phyloP scores from a whole-genome alignment of 2,888 invertebrate genomes.

The Ormyrus rosae region DNA sequence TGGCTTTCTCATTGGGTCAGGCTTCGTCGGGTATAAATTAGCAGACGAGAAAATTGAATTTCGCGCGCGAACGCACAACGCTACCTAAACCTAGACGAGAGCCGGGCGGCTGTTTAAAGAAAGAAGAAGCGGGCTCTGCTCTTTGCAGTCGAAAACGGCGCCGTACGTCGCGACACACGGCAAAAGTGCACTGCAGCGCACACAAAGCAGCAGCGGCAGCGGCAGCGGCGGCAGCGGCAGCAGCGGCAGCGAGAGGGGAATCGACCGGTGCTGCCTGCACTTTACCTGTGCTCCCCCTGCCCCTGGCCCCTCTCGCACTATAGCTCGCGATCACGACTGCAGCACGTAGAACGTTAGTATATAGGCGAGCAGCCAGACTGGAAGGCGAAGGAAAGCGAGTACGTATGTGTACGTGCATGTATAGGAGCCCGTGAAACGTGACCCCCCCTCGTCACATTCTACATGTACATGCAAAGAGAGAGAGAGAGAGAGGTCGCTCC shows the following conservation, averaged over 20 bases:
- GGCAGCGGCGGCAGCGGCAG: no score
- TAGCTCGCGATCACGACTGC: neutral
- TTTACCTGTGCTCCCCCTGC: slow-evolving; percentile 13
- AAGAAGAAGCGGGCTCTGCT: neutral
- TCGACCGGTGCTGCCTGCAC: slow-evolving; percentile 6
- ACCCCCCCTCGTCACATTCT: slow-evolving; percentile 31
- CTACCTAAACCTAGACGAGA: neutral
- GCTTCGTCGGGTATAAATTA: slow-evolving; percentile 12
- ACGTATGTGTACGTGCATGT: neutral
- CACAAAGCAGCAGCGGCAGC: no score
- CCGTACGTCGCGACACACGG: neutral
- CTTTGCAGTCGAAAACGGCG: slow-evolving; percentile 14
- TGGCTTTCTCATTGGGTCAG: slow-evolving; percentile 37
- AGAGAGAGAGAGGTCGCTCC: neutral
- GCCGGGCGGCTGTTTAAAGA: neutral
- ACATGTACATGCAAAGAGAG: neutral
- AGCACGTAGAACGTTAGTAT: neutral
- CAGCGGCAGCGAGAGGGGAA: neutral
- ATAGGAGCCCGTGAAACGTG: slow-evolving; percentile 44
- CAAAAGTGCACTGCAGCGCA: no score
- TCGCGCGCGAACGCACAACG: slow-evolving; percentile 6
- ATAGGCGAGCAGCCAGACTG: neutral
- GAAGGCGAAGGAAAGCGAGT: slow-evolving; percentile 21
- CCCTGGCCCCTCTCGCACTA: neutral
- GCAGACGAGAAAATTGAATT: slow-evolving; percentile 32